phyloP scores from a whole-genome alignment of 2,113 vertebrate species.

The Otus sunia region DNA sequence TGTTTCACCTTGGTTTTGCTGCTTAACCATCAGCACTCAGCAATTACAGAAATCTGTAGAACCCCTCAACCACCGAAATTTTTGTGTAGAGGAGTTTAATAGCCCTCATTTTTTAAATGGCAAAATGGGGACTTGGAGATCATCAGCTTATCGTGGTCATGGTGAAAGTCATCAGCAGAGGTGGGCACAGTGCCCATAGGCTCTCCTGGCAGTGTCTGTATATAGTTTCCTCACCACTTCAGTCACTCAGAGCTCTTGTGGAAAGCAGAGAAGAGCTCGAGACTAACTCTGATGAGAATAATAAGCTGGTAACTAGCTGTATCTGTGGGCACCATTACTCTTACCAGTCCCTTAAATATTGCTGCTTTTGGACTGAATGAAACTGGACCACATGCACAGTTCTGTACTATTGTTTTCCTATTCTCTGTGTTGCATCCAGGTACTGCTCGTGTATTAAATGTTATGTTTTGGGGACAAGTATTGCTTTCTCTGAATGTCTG shows the following conservation, averaged over 20 bases:
- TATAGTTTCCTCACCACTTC: rapidly evolving
- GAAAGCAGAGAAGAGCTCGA: rapidly evolving
- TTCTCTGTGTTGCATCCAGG: background rate
- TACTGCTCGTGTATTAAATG: rapidly evolving
- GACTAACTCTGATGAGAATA: background rate
- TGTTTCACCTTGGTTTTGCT: background rate
- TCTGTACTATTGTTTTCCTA: rapidly evolving
- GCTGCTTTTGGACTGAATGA: background rate
- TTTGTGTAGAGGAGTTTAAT: background rate
- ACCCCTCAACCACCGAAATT: background rate
- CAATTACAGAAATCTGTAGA: background rate
- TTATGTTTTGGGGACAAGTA: background rate
- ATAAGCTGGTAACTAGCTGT: background rate
- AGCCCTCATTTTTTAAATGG: background rate
- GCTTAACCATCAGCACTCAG: background rate
- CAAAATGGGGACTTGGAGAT: background rate
- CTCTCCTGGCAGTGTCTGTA: background rate
- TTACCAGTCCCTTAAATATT: background rate
- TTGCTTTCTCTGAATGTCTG: background rate
- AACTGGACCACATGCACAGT: no score
- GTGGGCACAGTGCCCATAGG: background rate
- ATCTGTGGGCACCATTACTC: rapidly evolving
- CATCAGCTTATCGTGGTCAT: background rate
- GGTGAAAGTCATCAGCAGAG: background rate
- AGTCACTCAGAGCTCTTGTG: background rate